Evolutionary conservation across 2,888 invertebrate species (phyloP).

Genomic region (Pyrrhosoma nymphula): DNA sequence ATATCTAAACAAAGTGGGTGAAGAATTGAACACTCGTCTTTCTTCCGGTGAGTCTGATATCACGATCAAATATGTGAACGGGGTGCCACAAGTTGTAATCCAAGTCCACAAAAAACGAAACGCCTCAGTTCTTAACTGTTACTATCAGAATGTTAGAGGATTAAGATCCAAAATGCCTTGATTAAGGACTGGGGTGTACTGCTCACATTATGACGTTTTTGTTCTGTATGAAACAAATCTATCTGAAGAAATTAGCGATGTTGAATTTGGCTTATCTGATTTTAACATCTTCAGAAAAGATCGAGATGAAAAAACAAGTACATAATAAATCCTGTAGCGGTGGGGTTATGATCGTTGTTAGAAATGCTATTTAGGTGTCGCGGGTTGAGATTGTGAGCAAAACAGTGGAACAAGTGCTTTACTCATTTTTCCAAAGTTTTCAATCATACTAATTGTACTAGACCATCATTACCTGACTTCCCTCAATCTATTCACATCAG

Average conservation of each 20-base stretch:
- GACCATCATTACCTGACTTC: background rate
- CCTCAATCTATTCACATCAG: background rate
- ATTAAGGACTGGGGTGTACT: background rate
- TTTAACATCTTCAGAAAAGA: slow-evolving; percentile 18
- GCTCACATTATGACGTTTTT: background rate
- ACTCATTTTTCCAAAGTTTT: background rate
- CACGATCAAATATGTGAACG: background rate
- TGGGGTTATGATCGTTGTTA: background rate
- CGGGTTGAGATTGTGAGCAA: background rate
- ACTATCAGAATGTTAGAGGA: background rate
- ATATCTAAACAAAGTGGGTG: background rate
- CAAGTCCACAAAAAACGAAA: slow-evolving; percentile 1
- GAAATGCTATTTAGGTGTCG: background rate
- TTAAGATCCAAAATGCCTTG: background rate
- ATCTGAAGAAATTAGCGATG: background rate
- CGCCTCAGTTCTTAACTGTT: background rate
- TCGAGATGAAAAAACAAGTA: background rate
- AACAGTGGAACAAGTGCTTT: background rate
- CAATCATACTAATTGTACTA: background rate
- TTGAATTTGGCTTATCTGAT: background rate
- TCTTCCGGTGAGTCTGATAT: background rate
- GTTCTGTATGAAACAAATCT: background rate
- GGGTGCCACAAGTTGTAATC: background rate
- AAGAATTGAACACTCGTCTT: background rate
- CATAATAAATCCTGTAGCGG: background rate